Base-by-base conservation (phyloP, 2,797 vertebrate genomes). In the Lagorchestes hirsutus region DNA sequence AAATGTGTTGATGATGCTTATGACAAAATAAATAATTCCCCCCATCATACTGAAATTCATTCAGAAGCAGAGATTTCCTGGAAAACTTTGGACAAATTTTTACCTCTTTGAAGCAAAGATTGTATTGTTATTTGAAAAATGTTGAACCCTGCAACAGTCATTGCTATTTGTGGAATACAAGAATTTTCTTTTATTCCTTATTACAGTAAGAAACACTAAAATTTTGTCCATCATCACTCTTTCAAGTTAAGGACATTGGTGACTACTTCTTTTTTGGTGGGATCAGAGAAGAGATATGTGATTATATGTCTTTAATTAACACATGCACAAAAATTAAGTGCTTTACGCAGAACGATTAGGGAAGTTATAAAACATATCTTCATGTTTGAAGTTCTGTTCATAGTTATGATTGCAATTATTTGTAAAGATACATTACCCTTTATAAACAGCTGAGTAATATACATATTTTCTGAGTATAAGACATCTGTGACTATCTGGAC, bases 11-110 rank as follows among this genome's bases (percentile, higher is more conserved):
- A 58, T 29, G 94, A 94, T 90, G 29, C 4, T 34, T 93, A 93
- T 52, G 59, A 93, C 94, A 67, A 67, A 67, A 67, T 93, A 96
- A 94, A 93, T 87, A 94, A 94, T 96, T 55, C 5, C 5, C 55
- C 91, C 55, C 90, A 52, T 58, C 57, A 82, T 95, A 92, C 1
- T 0, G 10, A 90, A 96, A 96, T 95, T 96, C 62, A 93, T 90
- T 55, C 92, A 55, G 93, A 92, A 94, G 92, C 3, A 2, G 14
- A 93, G 96, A 92, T 54, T 93, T 55, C 67, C 18, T 5, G 4
- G 28, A 95, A 96, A 92, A 9, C 29, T 94, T 56, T 14, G 18
- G 82, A 3, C 58, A 96, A 11, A 91, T 0, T 0, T 92, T 12
- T 93, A 4, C 74, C 93, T 59, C 91, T 67, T 94, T 40, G 92